These are phyloP conservation scores for Eumerus sabulonum DNA, from an alignment of 2,888 invertebrate genomes.

Conservation along the genomic window DNA sequence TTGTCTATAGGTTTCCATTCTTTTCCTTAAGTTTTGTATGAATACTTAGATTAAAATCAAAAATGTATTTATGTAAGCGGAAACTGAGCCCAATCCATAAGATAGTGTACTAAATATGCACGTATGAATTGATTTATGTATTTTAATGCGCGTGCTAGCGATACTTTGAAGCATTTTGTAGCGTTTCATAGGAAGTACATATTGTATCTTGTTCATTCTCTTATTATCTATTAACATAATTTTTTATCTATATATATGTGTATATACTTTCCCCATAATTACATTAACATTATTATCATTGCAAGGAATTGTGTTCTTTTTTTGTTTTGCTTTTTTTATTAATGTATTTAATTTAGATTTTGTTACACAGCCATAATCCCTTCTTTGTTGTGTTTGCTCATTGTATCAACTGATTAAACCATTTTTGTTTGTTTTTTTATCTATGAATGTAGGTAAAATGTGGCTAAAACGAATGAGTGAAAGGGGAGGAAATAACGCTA, in stretches of 20 bases:
- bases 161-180: conserved; percentile 23
- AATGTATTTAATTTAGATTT: conserved; percentile 27
- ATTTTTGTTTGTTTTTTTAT: conserved; percentile 7
- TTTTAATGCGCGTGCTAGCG: conserved; percentile 12
- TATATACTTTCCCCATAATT: neutral
- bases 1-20: conserved; percentile 36
- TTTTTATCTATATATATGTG: conserved; percentile 24
- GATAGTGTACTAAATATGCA: too few species aligned
- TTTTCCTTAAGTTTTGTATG: too few species aligned
- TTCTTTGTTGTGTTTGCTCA: neutral
- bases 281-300: conserved; percentile 46
- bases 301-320: conserved; percentile 48
- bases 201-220: too few species aligned
- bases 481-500: too few species aligned
- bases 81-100: conserved; percentile 17
- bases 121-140: neutral
- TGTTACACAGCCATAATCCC: conserved; percentile 60
- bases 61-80: conserved; percentile 2
- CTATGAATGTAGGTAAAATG: conserved; percentile 9
- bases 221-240: conserved; percentile 1
- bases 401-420: conserved; percentile 22
- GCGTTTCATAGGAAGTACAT: conserved; percentile 35
- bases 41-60: conserved; percentile 4
- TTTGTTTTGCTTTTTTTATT: conserved; percentile 19
- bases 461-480: neutral